Conservation (phyloP, 1,140 invertebrate genomes). For the Drosophila sp. region DNA sequence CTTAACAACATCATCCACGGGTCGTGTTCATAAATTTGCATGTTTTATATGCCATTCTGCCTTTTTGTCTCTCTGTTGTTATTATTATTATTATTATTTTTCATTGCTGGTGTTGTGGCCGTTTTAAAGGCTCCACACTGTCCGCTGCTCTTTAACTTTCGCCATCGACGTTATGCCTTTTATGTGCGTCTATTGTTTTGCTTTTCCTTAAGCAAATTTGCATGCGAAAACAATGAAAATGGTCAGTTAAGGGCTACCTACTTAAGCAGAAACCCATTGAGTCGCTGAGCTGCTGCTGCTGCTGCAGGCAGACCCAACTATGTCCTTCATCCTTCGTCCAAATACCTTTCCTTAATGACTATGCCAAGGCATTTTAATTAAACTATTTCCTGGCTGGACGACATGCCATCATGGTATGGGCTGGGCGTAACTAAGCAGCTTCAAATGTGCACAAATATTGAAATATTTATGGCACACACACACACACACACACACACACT, state of each 20-base stretch:
- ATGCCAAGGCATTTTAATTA: constrained; percentile 80
- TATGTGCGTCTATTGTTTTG: constrained; percentile 56
- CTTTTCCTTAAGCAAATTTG: constrained; percentile 64
- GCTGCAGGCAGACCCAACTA: background rate
- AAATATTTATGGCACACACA: constrained; percentile 73
- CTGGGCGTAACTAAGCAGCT: constrained; percentile 69
- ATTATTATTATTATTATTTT: constrained; percentile 27
- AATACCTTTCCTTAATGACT: constrained; percentile 70
- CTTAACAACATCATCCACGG: constrained; percentile 67
- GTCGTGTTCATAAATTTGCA: constrained; percentile 67
- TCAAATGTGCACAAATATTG: constrained; percentile 80
- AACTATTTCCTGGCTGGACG: constrained; percentile 75
- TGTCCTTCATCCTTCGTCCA: background rate
- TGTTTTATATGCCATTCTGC: constrained; percentile 50
- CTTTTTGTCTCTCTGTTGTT: constrained; percentile 23
- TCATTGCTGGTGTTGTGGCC: constrained; percentile 52
- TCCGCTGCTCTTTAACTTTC: constrained; percentile 61
- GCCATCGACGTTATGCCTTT: constrained; percentile 57
- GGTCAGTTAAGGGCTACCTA: constrained; percentile 31
- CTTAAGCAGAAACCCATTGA: constrained; percentile 34
- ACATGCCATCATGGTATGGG: constrained; percentile 30
- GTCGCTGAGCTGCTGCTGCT: constrained; percentile 9
- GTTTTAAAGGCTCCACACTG: constrained; percentile 62
- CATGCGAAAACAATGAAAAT: constrained; percentile 77
- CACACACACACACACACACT: constrained; percentile 37